phyloP scores from a whole-genome alignment of 2,888 invertebrate species.

The Lasioglossum malachurum region DNA sequence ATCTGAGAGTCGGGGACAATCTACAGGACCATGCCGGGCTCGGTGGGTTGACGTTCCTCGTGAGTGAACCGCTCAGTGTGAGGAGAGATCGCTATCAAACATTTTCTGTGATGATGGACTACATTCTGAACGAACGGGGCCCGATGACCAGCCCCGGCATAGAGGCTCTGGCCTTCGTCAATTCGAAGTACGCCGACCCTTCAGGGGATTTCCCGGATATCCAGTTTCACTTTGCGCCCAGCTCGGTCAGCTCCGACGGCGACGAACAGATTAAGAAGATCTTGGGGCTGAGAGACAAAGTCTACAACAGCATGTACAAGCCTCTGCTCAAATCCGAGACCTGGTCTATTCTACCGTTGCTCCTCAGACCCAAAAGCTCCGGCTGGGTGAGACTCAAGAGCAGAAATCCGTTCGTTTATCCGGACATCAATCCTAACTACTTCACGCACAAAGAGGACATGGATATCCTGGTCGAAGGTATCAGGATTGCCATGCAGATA shows the following conservation, averaged over 20 bases:
- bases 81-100: conserved; percentile 92
- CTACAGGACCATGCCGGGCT: conserved; percentile 95
- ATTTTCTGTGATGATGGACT: conserved; percentile 91
- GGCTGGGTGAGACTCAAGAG: conserved; percentile 95
- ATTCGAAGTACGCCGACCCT: conserved; percentile 93
- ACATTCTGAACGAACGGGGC: conserved; percentile 92
- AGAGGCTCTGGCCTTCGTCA: conserved; percentile 94
- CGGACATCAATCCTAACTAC: conserved; percentile 96
- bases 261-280: conserved; percentile 92
- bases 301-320: conserved; percentile 94
- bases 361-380: conserved; percentile 94
- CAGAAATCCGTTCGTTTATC: conserved; percentile 92
- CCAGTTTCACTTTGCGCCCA: conserved; percentile 94
- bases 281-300: conserved; percentile 90
- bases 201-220: conserved; percentile 93
- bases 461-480: conserved; percentile 92
- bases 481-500: conserved; percentile 92
- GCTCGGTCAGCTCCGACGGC: conserved; percentile 93
- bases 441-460: conserved; percentile 94
- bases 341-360: conserved; percentile 93
- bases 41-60: conserved; percentile 93
- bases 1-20: conserved; percentile 93
- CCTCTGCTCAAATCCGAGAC: conserved; percentile 92
- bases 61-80: conserved; percentile 92
- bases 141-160: conserved; percentile 93